Percentiles rank a stretch among this genome's conserved stretches.
These are phyloP conservation scores for Aurelia sp. DNA, from an alignment of 30 jellyfish, hydroid and myxozoan species.

Conservation along the genomic window DNA sequence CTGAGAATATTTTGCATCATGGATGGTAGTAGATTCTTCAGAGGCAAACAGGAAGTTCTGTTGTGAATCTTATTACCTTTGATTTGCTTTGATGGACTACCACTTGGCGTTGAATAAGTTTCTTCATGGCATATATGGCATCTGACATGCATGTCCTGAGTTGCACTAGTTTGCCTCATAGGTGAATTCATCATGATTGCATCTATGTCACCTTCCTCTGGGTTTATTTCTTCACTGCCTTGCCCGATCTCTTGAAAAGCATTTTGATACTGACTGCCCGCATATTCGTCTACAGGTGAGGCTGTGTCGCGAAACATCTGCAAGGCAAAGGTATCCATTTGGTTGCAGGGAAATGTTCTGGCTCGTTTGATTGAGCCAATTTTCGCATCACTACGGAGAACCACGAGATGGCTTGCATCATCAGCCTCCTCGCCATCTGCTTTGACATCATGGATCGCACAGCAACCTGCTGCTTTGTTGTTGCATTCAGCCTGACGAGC, in stretches of 20 bases:
- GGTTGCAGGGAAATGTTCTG: constrained; percentile 44
- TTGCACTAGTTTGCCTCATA: background rate
- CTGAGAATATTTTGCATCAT: constrained; percentile 38
- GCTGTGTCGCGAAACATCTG: constrained; percentile 16
- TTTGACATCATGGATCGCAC: background rate
- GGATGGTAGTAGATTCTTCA: constrained; percentile 42
- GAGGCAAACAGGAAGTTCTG: constrained; percentile 36
- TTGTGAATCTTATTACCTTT: background rate
- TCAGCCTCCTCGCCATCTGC: background rate
- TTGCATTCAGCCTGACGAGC: background rate
- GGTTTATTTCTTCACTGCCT: background rate
- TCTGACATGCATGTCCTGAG: background rate
- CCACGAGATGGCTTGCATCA: background rate
- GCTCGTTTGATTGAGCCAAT: constrained; percentile 18
- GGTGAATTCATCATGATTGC: constrained; percentile 21
- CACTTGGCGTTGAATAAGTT: background rate
- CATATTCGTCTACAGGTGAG: constrained; percentile 37
- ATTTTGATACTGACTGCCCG: constrained; percentile 63
- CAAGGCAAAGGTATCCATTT: constrained; percentile 15
- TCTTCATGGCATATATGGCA: background rate
- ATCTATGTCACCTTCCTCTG: background rate
- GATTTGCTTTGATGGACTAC: background rate
- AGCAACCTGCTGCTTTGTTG: no score
- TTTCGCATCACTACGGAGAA: constrained; percentile 21
- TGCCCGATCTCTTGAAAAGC: constrained; percentile 63